Evolutionary conservation across 92 coral and sea anemone genomes (phyloP).

Genomic region (Epizoanthus illoricatus): DNA sequence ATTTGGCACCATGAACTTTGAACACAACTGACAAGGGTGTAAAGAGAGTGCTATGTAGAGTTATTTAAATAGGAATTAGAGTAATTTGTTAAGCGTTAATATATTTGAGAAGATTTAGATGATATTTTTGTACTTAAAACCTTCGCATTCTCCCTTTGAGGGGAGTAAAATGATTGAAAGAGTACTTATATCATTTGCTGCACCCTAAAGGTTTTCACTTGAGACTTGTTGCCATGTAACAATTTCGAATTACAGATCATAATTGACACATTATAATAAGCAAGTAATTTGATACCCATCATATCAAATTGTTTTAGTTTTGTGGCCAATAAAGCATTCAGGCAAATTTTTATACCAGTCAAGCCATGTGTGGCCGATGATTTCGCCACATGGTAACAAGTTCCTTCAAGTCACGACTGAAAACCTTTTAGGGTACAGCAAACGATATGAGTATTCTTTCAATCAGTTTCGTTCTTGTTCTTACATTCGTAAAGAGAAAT

Average conservation of each 20-base stretch:
- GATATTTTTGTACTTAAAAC: constrained; percentile 31
- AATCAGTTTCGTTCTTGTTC: neutral
- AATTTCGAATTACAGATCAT: too few species aligned
- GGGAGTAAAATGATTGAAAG: constrained; percentile 1
- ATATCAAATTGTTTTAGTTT: too few species aligned
- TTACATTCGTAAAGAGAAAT: neutral
- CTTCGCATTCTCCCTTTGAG: neutral
- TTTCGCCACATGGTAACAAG: too few species aligned
- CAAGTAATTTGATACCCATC: too few species aligned
- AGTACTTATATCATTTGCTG: neutral
- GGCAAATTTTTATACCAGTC: too few species aligned
- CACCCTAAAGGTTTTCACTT: neutral
- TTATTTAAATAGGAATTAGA: constrained; percentile 22
- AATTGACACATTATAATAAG: too few species aligned
- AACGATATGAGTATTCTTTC: neutral
- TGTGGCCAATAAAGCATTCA: too few species aligned
- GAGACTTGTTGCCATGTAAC: too few species aligned
- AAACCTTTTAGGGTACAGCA: neutral
- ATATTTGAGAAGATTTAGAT: constrained; percentile 32
- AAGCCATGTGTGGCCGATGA: too few species aligned
- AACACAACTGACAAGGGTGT: neutral
- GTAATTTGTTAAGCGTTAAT: constrained; percentile 37
- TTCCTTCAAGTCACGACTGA: too few species aligned
- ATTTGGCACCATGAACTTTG: neutral
- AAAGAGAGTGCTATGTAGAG: constrained; percentile 21